These are phyloP conservation scores for Cheumatopsyche charites DNA, from an alignment of 1,140 invertebrate species.

Conservation along the genomic window DNA sequence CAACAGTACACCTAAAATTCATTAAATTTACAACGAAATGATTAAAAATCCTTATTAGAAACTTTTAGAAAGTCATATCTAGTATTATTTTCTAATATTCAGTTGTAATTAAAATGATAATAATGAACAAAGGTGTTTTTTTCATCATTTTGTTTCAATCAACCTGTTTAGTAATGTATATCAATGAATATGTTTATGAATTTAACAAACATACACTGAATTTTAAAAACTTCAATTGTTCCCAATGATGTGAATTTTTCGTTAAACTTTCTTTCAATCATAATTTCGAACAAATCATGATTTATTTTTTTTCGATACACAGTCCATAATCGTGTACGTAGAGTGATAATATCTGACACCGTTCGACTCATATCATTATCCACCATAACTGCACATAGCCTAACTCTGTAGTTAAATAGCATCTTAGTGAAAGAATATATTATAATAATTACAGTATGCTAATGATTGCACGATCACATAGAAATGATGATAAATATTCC, in stretches of 20 bases:
- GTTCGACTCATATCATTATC: conserved; percentile 40
- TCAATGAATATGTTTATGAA: too few species aligned
- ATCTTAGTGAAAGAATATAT: conserved; percentile 36
- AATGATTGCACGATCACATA: conserved; percentile 48
- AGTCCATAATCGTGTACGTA: background rate
- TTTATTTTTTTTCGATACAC: conserved; percentile 2
- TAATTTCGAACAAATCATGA: background rate
- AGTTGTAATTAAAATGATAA: too few species aligned
- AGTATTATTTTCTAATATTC: too few species aligned
- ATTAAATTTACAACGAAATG: too few species aligned
- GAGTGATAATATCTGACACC: conserved; percentile 5
- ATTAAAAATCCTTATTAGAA: too few species aligned
- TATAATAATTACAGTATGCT: conserved; percentile 40
- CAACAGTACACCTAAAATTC: too few species aligned
- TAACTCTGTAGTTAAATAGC: conserved; percentile 43
- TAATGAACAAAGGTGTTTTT: too few species aligned
- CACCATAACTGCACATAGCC: conserved; percentile 47
- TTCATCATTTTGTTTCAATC: too few species aligned
- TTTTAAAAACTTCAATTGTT: too few species aligned
- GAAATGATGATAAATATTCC: conserved; percentile 31
- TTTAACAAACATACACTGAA: conserved; percentile 10
- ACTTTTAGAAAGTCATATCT: too few species aligned
- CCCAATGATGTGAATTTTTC: too few species aligned
- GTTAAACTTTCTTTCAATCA: background rate
- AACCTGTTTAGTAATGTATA: too few species aligned